Conservation (phyloP, 2,888 invertebrate genomes). For the Tiphia femorata region DNA sequence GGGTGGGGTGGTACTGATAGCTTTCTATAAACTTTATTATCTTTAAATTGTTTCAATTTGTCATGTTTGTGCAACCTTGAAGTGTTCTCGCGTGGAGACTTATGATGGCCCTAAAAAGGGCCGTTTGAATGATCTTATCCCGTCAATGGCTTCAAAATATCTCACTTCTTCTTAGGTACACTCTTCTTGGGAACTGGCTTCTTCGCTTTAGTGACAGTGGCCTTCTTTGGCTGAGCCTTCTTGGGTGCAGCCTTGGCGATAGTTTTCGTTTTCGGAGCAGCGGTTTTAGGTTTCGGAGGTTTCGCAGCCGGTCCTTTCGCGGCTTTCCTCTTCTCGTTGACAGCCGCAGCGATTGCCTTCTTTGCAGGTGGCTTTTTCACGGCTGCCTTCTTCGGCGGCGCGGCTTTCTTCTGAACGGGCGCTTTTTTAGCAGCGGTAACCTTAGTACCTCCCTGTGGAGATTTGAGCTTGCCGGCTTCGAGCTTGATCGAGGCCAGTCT, state of each 20-base stretch:
- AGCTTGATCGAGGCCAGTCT: constrained; percentile 61
- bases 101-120: constrained; percentile 12
- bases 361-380: constrained; percentile 56
- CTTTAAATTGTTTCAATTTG: too few relatives aligned
- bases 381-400: constrained; percentile 19
- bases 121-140: neutral
- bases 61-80: too few relatives aligned
- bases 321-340: constrained; percentile 32
- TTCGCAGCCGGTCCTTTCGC: constrained; percentile 50
- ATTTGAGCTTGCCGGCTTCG: constrained; percentile 15
- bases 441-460: constrained; percentile 9
- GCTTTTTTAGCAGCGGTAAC: constrained; percentile 8
- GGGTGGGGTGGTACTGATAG: too few relatives aligned
- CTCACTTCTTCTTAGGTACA: constrained; percentile 14
- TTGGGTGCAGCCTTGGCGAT: constrained; percentile 4
- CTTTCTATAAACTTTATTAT: too few relatives aligned
- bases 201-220: constrained; percentile 16
- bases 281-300: constrained; percentile 61
- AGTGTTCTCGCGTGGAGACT: too few relatives aligned
- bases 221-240: constrained; percentile 9
- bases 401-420: constrained; percentile 29
- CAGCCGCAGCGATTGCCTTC: constrained; percentile 39
- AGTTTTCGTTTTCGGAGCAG: constrained; percentile 61
- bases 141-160: neutral
- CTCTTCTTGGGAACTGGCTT: constrained; percentile 16